phyloP scores from a whole-genome alignment of 2,113 vertebrate species.

The Microcebus ravelobensis region DNA sequence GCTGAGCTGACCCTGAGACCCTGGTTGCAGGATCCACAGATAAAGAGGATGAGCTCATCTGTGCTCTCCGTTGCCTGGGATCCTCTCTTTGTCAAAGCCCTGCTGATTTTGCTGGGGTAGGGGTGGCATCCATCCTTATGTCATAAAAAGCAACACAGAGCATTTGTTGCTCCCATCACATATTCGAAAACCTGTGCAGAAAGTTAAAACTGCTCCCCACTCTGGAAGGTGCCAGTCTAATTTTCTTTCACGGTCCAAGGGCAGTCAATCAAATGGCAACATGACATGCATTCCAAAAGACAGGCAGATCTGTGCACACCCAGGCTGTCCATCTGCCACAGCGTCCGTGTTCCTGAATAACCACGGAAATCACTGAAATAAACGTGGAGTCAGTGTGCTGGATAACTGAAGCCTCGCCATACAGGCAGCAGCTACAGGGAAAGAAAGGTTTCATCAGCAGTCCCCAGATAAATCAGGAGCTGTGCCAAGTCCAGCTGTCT shows the following conservation, averaged over 20 bases:
- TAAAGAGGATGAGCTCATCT: not conserved
- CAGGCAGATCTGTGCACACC: not conserved
- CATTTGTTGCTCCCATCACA: not conserved
- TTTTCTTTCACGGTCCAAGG: not conserved
- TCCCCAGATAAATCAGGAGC: not conserved
- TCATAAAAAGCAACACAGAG: not conserved
- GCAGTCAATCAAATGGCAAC: not conserved
- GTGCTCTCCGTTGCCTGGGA: not conserved
- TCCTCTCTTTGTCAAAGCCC: not conserved
- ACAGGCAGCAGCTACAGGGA: not conserved
- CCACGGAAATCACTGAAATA: not conserved
- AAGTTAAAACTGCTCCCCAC: not conserved
- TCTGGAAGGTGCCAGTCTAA: not conserved
- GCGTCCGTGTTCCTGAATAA: accelerated
- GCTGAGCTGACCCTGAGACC: not conserved
- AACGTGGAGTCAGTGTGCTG: accelerated
- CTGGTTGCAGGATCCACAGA: not conserved
- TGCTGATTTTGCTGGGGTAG: too few relatives aligned
- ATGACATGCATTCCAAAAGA: not conserved
- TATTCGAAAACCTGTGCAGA: not conserved
- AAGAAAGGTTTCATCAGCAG: too few relatives aligned
- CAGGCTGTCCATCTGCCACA: not conserved
- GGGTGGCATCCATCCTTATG: not conserved
- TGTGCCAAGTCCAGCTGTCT: not conserved
- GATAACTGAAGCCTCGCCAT: accelerated